Base-by-base conservation (phyloP, 1,140 invertebrate species). In the Drosophila rhopaloa region DNA sequence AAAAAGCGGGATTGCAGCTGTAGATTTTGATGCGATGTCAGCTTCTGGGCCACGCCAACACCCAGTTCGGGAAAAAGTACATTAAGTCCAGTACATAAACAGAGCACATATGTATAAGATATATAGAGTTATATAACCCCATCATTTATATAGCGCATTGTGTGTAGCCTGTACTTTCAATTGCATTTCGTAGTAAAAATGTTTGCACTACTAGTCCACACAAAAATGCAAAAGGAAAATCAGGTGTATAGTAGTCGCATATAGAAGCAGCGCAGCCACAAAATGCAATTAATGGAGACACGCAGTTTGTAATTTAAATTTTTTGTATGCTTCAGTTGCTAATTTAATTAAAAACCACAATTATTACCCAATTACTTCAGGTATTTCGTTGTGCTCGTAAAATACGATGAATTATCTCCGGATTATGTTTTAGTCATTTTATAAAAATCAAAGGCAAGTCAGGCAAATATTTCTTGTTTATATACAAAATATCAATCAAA, bases 111-210 rank as follows among this genome's bases (percentile, higher is more conserved):
- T 5, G n/a, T 50, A 6, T 27, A n/a, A 14, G 10, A 24, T 35
- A 35, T 16, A 51, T 10, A 60, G 66, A 48, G 32, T 79, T 67
- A 54, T 56, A 51, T 62, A 70, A 55, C 11, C 5, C 8, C 11
- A 5, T 32, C 47, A 48, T 55, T 41, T 77, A 79, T 62, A 53
- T 43, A 54, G 63, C 56, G 57, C 60, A 75, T 54, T 62, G 58
- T 54, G 41, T 76, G 73, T 61, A 77, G 63, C 43, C 73, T 73
- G 81, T 84, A 78, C 81, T 77, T 77, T 61, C 55, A 84, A 65
- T 63, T 56, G 76, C 68, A 77, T 40, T 59, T 55, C 77, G 62
- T 84, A 84, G 81, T 84, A 84, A 80, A 73, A 74, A 46, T 37
- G 27, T 35, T 43, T 41, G 16, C 53, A 32, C 53, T 46, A 72